A percentile compares a stretch with the other conserved stretches of the same genome.
Evolutionary conservation across 2,888 invertebrate species (phyloP).

Genomic region (Drosophila longiperda): DNA sequence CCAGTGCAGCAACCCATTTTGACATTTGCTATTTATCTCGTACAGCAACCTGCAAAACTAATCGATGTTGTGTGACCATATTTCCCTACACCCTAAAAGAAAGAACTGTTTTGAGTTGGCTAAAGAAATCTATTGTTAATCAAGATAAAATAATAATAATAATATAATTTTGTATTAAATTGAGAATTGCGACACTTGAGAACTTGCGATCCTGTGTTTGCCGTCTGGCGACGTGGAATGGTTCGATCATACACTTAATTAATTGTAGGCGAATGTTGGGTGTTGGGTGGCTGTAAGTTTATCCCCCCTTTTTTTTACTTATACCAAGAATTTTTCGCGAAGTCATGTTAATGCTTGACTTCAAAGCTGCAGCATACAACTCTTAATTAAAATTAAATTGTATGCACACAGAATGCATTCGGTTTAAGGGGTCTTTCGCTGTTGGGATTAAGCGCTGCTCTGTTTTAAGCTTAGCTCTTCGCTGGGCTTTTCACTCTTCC

Average conservation of each 20-base stretch:
- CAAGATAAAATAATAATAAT: background rate
- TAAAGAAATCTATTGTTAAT: background rate
- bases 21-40: background rate
- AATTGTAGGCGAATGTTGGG: no score
- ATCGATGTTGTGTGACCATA: background rate
- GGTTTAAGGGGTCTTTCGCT: background rate
- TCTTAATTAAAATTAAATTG: background rate
- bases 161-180: background rate
- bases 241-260: no score
- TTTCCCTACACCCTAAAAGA: background rate
- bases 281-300: no score
- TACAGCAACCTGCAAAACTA: background rate
- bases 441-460: background rate
- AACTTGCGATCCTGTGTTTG: no score
- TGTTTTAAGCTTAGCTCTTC: background rate
- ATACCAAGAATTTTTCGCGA: background rate
- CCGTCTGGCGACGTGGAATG: no score
- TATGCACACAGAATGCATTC: background rate
- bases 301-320: no score
- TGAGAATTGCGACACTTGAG: background rate
- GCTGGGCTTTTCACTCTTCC: background rate
- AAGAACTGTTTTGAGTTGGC: background rate
- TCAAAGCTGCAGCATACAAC: background rate
- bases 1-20: background rate
- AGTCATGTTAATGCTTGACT: background rate